phyloP scores from a whole-genome alignment of 2,888 invertebrate genomes.

The Drosophila neonasuta region DNA sequence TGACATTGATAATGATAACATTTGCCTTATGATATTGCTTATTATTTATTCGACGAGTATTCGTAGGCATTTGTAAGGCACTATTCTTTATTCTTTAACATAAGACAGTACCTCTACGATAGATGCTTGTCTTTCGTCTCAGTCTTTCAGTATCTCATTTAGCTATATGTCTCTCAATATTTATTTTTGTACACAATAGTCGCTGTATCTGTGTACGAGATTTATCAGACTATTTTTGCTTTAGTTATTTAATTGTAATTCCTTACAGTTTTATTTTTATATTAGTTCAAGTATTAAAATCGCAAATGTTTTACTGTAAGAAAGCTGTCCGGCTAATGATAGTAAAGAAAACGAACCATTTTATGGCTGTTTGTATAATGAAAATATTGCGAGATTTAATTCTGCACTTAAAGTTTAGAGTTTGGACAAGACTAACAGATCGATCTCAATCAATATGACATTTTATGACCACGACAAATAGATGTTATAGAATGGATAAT shows the following conservation, averaged over 20 bases:
- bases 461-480: too few species aligned
- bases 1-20: constrained; percentile 48
- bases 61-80: constrained; percentile 13
- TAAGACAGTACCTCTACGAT: not conserved
- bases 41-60: constrained; percentile 28
- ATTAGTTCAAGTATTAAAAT: constrained; percentile 1
- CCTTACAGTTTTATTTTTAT: constrained; percentile 60
- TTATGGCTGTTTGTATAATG: too few species aligned
- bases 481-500: too few species aligned
- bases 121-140: constrained; percentile 20
- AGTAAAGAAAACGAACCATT: not conserved
- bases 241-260: constrained; percentile 68
- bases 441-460: too few species aligned
- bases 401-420: too few species aligned
- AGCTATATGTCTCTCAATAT: constrained; percentile 44
- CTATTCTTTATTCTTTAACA: not conserved
- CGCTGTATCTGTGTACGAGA: constrained; percentile 17
- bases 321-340: not conserved
- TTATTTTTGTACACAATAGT: constrained; percentile 61
- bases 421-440: too few species aligned
- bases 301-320: not conserved
- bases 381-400: too few species aligned
- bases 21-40: constrained; percentile 27
- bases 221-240: constrained; percentile 47
- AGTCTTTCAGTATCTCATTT: constrained; percentile 34